Base-by-base conservation (phyloP, 2,797 vertebrate genomes). In the Antrozous pallidus region DNA sequence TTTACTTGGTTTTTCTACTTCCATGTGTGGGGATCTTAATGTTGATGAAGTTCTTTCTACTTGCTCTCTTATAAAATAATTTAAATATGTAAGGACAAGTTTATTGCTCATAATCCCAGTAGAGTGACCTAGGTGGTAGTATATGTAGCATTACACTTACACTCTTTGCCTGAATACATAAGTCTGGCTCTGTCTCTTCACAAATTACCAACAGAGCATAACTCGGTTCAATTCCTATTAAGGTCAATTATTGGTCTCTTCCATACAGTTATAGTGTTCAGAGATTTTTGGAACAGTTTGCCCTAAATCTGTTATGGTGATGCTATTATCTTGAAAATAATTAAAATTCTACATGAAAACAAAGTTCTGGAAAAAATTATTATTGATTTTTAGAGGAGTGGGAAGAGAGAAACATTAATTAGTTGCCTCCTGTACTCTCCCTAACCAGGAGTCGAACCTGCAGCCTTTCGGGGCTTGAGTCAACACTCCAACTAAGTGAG, bases 321-420 rank as follows among this genome's bases (percentile, higher is more conserved):
- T 84, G 56, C 9, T 83, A 3, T 80, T 93, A 89, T 79, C 31
- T 71, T 95, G 56, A 87, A 96, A 87, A 70, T 81, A 49, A 77
- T 69, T 67, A 70, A 82, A 77, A 67, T 81, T 42, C 45, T 86
- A 24, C 31, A 51, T 51, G 45, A 92, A 61, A 90, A 79, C 8
- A 49, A 67, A 89, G 36, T 94, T 87, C 14, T 86, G n/a, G 71
- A 24, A 42, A 82, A 79, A n/a, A 61, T 31, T 61, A 18, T n/a
- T 63, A 33, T 9, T 33, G 63, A 33, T 33, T 65, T 63, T 65
- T 67, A 67, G n/a, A 36, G 63, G 17, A 36, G n/a, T 33, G 61
- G n/a, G 63, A n/a, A 67, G n/a, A 36, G 63, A 33, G 17, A 36
- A 33, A 67, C n/a, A 36, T 67, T 20, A 17, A 36, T 36, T 20